Base-by-base conservation (phyloP, 2,113 vertebrate genomes). In the Pitta sordida region DNA sequence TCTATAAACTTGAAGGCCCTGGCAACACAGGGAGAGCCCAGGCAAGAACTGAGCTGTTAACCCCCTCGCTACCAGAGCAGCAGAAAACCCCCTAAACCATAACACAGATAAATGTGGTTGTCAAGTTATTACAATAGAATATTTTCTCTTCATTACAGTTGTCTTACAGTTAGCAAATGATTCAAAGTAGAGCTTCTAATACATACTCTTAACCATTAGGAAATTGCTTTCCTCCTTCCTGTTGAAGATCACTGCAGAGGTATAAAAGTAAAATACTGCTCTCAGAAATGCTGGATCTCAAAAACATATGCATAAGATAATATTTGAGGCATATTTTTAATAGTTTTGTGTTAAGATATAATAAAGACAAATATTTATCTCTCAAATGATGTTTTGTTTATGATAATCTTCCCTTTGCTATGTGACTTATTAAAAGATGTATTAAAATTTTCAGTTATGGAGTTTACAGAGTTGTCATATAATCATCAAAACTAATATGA, bases 81-180 rank as follows among this genome's bases (percentile, higher is more conserved):
- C n/a, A n/a, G n/a, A n/a, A n/a, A n/a, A n/a, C n/a, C n/a, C n/a
- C n/a, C n/a, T n/a, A n/a, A n/a, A n/a, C n/a, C n/a, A n/a, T n/a
- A n/a, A n/a, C n/a, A n/a, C 11, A 68, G 65, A 92, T 73, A 73
- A 88, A 93, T 82, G 51, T 69, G 8, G 24, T 53, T 92, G 86
- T 87, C 81, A 85, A 13, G 11, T 76, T 89, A 60, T 73, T 86
- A 56, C 21, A 71, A 11, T 53, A 15, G 14, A 37, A 34, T 29
- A 58, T 92, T 89, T 91, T 84, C n/a, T 84, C 53, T 88, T 93
- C 56, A 86, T 91, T 82, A 89, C 18, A 36, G 19, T 48, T 85
- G 59, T 71, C 37, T 60, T 56, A 64, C 2, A 36, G n/a, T 62
- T 36, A 92, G 52, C 19, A 92, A 87, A 92, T 91, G 48, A 89